Percentiles rank a stretch among this genome's conserved stretches.
Evolutionary conservation across 2,113 vertebrate species (phyloP).

Genomic region (Opisthocomus hoazin): DNA sequence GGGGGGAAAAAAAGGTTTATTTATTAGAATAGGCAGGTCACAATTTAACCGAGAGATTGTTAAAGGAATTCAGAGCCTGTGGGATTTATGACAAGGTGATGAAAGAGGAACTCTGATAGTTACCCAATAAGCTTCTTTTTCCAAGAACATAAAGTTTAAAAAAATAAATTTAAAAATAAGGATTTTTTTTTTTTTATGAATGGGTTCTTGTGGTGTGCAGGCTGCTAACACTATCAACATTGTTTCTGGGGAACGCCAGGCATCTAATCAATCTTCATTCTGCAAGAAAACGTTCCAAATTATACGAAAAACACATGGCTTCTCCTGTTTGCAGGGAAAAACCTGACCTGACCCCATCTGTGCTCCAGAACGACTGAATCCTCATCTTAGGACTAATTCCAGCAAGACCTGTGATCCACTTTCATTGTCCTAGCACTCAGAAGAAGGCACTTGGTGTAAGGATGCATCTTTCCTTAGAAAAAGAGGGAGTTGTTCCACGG

Average conservation of each 20-base stretch:
- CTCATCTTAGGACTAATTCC: neutral
- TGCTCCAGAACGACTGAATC: conserved; percentile 35
- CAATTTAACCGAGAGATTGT: conserved; percentile 56
- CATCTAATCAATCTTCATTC: conserved; percentile 69
- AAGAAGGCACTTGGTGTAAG: neutral
- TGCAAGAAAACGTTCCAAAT: conserved; percentile 52
- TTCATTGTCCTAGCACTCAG: neutral
- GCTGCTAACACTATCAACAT: conserved; percentile 67
- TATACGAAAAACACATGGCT: conserved; percentile 64
- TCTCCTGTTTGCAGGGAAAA: conserved; percentile 56
- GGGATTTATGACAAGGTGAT: conserved; percentile 64
- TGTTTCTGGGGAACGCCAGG: conserved; percentile 64
- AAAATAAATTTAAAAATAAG: conserved; percentile 29
- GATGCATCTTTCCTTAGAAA: neutral
- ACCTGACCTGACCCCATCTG: conserved; percentile 42
- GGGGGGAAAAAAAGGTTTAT: neutral
- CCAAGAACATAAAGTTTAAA: conserved; percentile 42
- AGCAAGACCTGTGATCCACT: neutral
- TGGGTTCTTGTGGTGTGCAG: conserved; percentile 58
- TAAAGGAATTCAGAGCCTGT: conserved; percentile 57
- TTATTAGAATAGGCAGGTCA: conserved; percentile 55
- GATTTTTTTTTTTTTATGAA: conserved; percentile 48
- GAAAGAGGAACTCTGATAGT: conserved; percentile 62
- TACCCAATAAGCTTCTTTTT: conserved; percentile 60
- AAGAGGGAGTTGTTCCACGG: neutral